A percentile compares a stretch with the other conserved stretches of the same genome.
Conservation (phyloP, 1,140 invertebrate genomes). For the Pararge aegeria region DNA sequence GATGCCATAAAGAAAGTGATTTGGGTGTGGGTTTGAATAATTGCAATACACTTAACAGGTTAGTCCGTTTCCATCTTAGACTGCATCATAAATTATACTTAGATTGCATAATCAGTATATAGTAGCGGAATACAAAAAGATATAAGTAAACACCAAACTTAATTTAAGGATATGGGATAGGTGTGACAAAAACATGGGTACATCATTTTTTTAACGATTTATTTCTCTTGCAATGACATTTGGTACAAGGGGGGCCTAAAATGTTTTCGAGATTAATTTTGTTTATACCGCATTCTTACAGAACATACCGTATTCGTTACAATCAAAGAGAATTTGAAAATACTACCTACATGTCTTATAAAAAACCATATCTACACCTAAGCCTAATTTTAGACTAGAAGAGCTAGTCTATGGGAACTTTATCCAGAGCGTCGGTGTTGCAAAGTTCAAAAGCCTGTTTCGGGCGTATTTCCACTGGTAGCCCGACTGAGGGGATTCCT, state of each 20-base stretch:
- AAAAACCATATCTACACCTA: conserved; percentile 74
- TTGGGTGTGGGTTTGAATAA: too few relatives aligned
- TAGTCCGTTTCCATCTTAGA: too few relatives aligned
- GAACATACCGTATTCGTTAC: conserved; percentile 49
- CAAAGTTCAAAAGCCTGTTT: conserved; percentile 19
- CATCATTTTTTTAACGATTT: conserved; percentile 51
- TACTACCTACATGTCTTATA: conserved; percentile 73
- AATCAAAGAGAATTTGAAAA: conserved; percentile 70
- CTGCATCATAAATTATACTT: too few relatives aligned
- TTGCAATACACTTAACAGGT: too few relatives aligned
- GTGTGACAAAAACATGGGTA: not conserved
- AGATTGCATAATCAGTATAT: too few relatives aligned
- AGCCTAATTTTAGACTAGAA: conserved; percentile 65
- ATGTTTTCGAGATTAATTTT: conserved; percentile 59
- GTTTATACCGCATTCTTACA: conserved; percentile 55
- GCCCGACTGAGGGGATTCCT: too few relatives aligned
- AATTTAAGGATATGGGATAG: not conserved
- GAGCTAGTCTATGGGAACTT: conserved; percentile 64
- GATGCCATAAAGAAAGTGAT: too few relatives aligned
- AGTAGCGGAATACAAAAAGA: too few relatives aligned
- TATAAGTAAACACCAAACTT: too few relatives aligned
- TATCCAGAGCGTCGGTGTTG: conserved; percentile 31
- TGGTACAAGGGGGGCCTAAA: conserved; percentile 65
- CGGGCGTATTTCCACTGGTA: too few relatives aligned
- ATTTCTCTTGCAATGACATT: conserved; percentile 68